Evolutionary conservation across 1,140 invertebrate species (phyloP).

Genomic region (Wasmannia auropunctata): DNA sequence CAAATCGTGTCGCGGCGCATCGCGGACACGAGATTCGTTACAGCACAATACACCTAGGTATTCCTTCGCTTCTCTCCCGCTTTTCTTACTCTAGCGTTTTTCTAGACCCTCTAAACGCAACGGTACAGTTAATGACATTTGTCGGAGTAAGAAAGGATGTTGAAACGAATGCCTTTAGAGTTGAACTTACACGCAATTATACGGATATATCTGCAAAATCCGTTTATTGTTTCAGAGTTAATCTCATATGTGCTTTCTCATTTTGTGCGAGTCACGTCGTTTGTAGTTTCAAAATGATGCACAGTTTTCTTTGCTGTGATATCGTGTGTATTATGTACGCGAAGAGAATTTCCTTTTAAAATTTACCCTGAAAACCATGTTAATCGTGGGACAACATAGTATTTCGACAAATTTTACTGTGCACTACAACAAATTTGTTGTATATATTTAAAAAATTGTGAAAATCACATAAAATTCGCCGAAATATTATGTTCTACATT

Average conservation of each 20-base stretch:
- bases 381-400: too few relatives aligned
- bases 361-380: too few relatives aligned
- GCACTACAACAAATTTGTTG: too few relatives aligned
- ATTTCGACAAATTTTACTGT: too few relatives aligned
- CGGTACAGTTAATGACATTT: slow-evolving; percentile 15
- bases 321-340: neutral
- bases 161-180: neutral
- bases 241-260: neutral
- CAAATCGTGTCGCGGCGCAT: slow-evolving; percentile 24
- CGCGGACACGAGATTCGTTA: slow-evolving; percentile 53
- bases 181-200: neutral
- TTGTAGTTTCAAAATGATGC: neutral
- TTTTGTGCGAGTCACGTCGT: neutral
- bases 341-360: too few relatives aligned
- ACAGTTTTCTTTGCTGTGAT: neutral
- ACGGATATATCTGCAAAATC: neutral
- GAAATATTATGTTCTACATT: too few relatives aligned
- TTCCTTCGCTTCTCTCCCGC: neutral
- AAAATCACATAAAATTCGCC: too few relatives aligned
- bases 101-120: neutral
- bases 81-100: slow-evolving; percentile 3
- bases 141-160: neutral
- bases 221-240: neutral
- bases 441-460: too few relatives aligned
- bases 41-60: neutral